A percentile compares a stretch with the other conserved stretches of the same genome.
These are phyloP conservation scores for Clarias macrocephalus DNA, from an alignment of 2,113 vertebrate species.

Conservation along the genomic window DNA sequence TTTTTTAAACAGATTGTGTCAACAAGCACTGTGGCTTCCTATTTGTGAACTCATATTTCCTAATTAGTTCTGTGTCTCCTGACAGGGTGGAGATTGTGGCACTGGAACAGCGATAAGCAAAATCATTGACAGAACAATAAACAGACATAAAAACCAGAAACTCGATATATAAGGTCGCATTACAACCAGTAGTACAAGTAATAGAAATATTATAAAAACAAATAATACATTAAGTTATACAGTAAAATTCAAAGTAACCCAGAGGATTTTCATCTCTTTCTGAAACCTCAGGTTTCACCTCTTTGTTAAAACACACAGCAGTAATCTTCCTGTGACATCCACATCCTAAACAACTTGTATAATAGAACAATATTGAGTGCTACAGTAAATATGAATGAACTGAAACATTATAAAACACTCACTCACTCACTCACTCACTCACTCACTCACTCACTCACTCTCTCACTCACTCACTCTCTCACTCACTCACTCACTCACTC, in stretches of 20 bases:
- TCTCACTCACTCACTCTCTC: no score
- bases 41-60: not conserved
- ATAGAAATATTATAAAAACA: not conserved
- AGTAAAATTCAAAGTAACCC: not conserved
- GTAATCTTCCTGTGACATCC: not conserved
- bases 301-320: not conserved
- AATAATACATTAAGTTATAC: not conserved
- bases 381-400: not conserved
- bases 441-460: no score
- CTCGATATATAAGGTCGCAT: not conserved
- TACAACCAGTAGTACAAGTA: not conserved
- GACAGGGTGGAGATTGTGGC: not conserved
- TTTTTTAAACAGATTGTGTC: not conserved
- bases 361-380: not conserved
- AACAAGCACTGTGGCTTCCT: not conserved
- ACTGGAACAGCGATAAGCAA: not conserved
- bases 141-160: not conserved
- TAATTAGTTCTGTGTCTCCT: not conserved
- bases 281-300: not conserved
- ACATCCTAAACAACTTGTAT: not conserved
- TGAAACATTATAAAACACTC: no score
- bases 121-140: not conserved
- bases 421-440: no score
- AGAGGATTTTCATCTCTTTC: not conserved
- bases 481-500: no score